Evolutionary conservation across 1,140 invertebrate genomes (phyloP), one percentile per base, ranked within the genome.

Genomic region (Drosophila tropicalis): DNA sequence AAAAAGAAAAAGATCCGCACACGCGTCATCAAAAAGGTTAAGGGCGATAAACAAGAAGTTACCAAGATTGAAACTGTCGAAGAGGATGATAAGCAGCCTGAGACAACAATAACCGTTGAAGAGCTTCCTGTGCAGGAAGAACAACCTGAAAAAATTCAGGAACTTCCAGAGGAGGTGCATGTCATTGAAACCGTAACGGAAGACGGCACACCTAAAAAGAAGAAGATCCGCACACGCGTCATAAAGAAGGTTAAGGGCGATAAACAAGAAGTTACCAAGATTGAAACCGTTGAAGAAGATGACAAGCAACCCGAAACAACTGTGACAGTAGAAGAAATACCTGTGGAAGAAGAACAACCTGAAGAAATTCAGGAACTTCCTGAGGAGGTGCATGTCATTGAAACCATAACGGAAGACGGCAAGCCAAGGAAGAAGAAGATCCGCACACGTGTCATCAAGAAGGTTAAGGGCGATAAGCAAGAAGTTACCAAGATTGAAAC

Each of bases 401-500:
- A 61, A 22, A 22, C 58, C 6, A 5, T 61, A 1, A 19, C 58
- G 5, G 58, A 61, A 61, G 58, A 61, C 10, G 58, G 58, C 10
- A 61, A 12, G 3, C 58, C 36, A 9, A 61, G 40, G 17, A 36
- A 61, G 12, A 61, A 61, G 39, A 61, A 61, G 12, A 61, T 61
- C 36, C 58, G 58, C 5, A 61, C 58, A 39, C 58, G 81, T 39
- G 63, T 68, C 7, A 78, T 84, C 39, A 91, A 87, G 67, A 92
- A 92, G 76, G 74, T 87, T 57, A 73, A 84, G 57, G 81, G 71
- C 32, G 79, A 61, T n/a, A 92, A 86, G 71, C 66, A 90, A 72
- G 81, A 92, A 79, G 81, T 70, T 9, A 92, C 90, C 3, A 90
- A 92, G 70, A 91, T 92, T 55, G 73, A 91, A 7, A 91, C 72